Evolutionary conservation across 53 echinoderm and acorn worm species (phyloP), one percentile per base, ranked within the genome.

Genomic region (Mesocentrotus franciscanus): DNA sequence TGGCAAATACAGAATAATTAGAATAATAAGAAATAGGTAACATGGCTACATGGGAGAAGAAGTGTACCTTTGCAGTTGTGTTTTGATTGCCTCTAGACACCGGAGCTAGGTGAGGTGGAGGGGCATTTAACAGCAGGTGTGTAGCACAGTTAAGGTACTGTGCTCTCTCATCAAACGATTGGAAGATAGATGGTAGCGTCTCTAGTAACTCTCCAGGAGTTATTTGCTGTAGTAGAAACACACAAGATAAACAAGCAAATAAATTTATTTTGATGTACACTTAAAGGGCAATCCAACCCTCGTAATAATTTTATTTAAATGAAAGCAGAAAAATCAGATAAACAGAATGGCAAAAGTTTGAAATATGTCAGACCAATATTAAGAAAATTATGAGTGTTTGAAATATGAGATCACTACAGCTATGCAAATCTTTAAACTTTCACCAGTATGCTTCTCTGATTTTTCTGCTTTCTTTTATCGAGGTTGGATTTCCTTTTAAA

Each of bases 131-230:
- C 12, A 94, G 27, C 70, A 60, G 93, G 78, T 97, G 96, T 17
- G 96, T 97, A 39, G 95, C 85, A 92, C 97, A 98, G 92, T 98
- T 96, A 35, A 98, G 96, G 85, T 97, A 97, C 13, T 93, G 96
- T 75, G 96, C 96, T 42, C 99, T 96, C 42, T 96, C 97, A 66
- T 99, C 98, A 85, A 99, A 99, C 56, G 97, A 93, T 62, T 96
- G 94, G 95, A 97, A 96, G 95, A 97, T 78, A 15, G 93, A 89
- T 93, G 96, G 96, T 56, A 99, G 91, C 72, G 97, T 97, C 33
- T 98, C 99, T 33, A 98, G 94, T 14, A 98, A 95, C 85, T 98
- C 96, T 30, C 94, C 95, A 33, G 98, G 96, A 15, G 97, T 98
- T 24, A 98, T 96, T 98, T 98, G 97, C 98, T 98, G 96, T 84